Base-by-base conservation (phyloP, 1,140 invertebrate genomes). In the Monochamus saltuarius region DNA sequence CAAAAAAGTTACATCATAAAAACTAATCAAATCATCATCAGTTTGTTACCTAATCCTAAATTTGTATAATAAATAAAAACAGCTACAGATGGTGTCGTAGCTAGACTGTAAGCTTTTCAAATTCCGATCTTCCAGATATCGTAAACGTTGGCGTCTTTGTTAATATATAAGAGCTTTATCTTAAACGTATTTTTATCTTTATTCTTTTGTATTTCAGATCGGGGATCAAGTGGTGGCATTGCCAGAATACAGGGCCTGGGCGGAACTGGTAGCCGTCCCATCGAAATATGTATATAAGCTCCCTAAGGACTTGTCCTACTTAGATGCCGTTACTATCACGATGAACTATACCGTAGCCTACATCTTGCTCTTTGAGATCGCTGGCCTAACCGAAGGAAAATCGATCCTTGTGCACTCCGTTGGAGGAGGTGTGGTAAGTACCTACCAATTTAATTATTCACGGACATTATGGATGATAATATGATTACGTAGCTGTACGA, bases 271-370 rank as follows among this genome's bases (percentile, higher is more conserved):
- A 9, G 79, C 84, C 1, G 88, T 94, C 0, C 85, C 89, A 1
- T 84, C 87, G 9, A 86, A 87, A 63, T 87, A 85, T 66, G 89
- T 92, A 59, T 95, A 90, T 80, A 86, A 85, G 55, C 78, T 95
- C 65, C 91, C 91, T 10, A 81, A 85, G 34, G 85, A 84, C 40
- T 88, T 95, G 85, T 85, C 80, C 50, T 89, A 87, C 59, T 77
- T 87, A 68, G 91, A 95, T 67, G 91, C 89, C 11, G 89, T 89
- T 9, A 89, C 91, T 35, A 83, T 94, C 64, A 88, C 90, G 19
- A 88, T 93, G 81, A 92, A 92, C 77, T 94, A 91, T 73, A 84
- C 92, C 40, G 88, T 94, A 1, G 93, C 91, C 42, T 88, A 94
- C 74, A 87, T 92, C 59, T 79, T 95, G 58, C 84, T 95, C 7